A percentile compares a stretch with the other conserved stretches of the same genome.
These are phyloP conservation scores for Lasioglossum lativentre DNA, from an alignment of 2,888 invertebrate species.

Conservation along the genomic window DNA sequence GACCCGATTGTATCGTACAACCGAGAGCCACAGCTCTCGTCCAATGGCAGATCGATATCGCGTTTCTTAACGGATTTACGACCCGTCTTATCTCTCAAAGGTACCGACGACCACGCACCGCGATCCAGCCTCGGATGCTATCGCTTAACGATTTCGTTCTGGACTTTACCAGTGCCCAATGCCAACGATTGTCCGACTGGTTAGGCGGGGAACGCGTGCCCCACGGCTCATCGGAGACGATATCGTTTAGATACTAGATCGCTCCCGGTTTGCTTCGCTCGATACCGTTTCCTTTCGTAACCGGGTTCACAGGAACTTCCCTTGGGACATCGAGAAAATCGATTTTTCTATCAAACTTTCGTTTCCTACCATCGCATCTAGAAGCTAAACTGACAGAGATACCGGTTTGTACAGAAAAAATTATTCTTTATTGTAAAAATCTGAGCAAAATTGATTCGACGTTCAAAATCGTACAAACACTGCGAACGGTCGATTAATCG, in stretches of 20 bases:
- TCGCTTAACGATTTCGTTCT: conserved; percentile 73
- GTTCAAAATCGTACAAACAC: no score
- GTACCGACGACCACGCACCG: conserved; percentile 69
- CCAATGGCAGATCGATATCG: conserved; percentile 74
- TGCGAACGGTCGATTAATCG: no score
- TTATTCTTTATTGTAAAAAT: not conserved
- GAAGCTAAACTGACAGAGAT: no score
- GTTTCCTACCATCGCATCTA: not conserved
- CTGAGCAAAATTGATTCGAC: no score
- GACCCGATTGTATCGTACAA: conserved; percentile 67
- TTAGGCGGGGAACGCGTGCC: conserved; percentile 35
- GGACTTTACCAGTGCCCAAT: conserved; percentile 66
- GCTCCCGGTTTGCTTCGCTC: conserved; percentile 6
- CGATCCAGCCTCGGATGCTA: conserved; percentile 57
- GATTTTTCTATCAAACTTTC: not conserved
- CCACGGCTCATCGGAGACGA: conserved; percentile 46
- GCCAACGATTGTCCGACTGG: conserved; percentile 64
- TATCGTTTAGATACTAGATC: conserved; percentile 62
- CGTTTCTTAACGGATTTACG: conserved; percentile 73
- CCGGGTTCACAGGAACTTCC: not conserved
- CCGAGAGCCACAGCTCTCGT: conserved; percentile 48
- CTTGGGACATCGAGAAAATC: not conserved
- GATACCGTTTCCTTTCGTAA: conserved; percentile 19
- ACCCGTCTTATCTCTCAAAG: conserved; percentile 73
- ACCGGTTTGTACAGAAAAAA: not conserved